Percentiles rank a stretch among this genome's conserved stretches.
These are phyloP conservation scores for Halisarca cf. caerulea DNA, from an alignment of 37 sponge, comb jelly and placozoan genomes.

Conservation along the genomic window DNA sequence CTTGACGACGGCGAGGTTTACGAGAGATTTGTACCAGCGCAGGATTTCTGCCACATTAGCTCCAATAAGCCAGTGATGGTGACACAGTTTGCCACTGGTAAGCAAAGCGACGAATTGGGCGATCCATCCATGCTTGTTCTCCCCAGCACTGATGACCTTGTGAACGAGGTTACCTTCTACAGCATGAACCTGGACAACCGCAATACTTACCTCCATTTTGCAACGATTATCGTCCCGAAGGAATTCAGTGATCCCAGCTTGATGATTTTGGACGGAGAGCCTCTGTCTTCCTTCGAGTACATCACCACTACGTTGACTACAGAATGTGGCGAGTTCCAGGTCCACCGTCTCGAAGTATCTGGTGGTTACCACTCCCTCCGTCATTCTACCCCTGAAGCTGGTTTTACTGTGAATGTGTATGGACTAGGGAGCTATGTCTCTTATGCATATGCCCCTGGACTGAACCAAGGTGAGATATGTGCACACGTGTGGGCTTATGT, in stretches of 20 bases:
- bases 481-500: no score
- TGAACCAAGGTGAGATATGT: slow-evolving; percentile 24
- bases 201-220: not conserved
- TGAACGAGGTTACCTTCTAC: slow-evolving; percentile 6
- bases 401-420: not conserved
- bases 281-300: not conserved
- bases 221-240: not conserved
- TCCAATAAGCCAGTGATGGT: slow-evolving; percentile 4
- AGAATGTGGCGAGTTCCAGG: not conserved
- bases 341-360: not conserved
- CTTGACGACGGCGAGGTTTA: not conserved
- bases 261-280: not conserved
- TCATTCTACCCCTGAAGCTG: not conserved
- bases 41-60: not conserved
- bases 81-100: not conserved
- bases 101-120: not conserved
- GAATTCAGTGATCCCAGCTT: not conserved
- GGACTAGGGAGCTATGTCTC: not conserved
- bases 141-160: not conserved
- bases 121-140: slow-evolving; percentile 3
- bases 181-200: not conserved
- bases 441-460: slow-evolving; percentile 1
- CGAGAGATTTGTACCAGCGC: not conserved
- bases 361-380: not conserved
- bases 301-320: no score